Percentiles rank a stretch among this genome's conserved stretches.
These are phyloP conservation scores for Ovibos moschatus DNA, from an alignment of 2,113 vertebrate genomes.

Conservation along the genomic window DNA sequence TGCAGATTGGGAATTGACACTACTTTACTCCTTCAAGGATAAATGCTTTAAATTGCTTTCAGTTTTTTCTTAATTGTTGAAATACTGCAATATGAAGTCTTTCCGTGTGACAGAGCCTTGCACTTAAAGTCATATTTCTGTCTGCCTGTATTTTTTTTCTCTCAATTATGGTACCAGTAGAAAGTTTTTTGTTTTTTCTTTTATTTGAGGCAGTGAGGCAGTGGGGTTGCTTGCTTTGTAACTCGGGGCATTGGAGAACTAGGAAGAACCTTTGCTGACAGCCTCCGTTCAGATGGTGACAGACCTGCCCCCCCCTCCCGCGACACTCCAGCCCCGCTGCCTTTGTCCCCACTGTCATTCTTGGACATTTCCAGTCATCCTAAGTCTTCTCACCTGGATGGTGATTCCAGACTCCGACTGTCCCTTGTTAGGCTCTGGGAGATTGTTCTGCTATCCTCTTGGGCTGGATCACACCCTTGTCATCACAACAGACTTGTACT, in stretches of 20 bases:
- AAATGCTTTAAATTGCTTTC: neutral
- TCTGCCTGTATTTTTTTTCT: neutral
- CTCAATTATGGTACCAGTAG: neutral
- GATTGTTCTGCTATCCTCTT: neutral
- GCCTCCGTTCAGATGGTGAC: neutral
- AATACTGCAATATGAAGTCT: neutral
- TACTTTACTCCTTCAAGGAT: neutral
- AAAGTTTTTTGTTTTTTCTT: neutral
- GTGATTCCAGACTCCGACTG: neutral
- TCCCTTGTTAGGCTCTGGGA: neutral
- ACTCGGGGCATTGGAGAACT: neutral
- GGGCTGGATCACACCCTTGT: neutral
- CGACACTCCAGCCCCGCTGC: neutral
- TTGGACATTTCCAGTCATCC: neutral
- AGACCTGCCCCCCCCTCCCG: rapidly evolving
- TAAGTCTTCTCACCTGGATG: neutral
- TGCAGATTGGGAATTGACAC: neutral
- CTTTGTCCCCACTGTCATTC: neutral
- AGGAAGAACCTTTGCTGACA: neutral
- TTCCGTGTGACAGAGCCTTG: neutral
- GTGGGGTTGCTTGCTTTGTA: neutral
- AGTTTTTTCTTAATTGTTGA: neutral
- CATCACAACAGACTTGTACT: neutral
- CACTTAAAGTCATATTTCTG: neutral
- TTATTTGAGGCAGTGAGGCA: neutral